Evolutionary conservation across 2,113 vertebrate species (phyloP), one percentile per base, ranked within the genome.

Genomic region (Oceanodroma tethys): DNA sequence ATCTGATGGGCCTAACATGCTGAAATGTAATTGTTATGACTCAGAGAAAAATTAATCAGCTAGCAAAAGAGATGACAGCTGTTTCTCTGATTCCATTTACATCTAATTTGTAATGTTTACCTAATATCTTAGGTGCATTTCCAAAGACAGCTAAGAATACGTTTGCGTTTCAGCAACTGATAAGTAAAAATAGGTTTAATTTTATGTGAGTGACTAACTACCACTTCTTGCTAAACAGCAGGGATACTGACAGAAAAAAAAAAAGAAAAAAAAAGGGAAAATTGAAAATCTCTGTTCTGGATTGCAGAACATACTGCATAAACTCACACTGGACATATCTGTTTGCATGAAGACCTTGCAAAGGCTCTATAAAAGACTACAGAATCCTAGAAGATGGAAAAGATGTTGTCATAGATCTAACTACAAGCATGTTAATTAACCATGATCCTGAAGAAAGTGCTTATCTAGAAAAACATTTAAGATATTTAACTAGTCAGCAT

Each of bases 91-190:
- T 92, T 80, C 81, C 86, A 92, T 96, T 96, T 97, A 73, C 91
- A 96, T 92, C 85, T 92, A n/a, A 91, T 97, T 94, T 95, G 81
- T 67, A 62, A 82, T 30, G 78, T 80, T 96, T 95, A 68, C 86
- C 73, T 81, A 75, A 59, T 78, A 73, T 25, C 67, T 90, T 67
- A 59, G 50, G 40, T 93, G 87, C 36, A 20, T 86, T 96, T 79
- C 81, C 71, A 86, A 87, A 82, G 79, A 82, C 66, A 66, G 81
- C 66, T 91, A 56, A 80, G 59, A 73, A 67, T 42, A 60, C 9
- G 10, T 79, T 26, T 25, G 66, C 10, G 9, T 90, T 93, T 90
- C 81, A 80, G 52, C 9, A 17, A 62, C 26, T 63, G 74, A 8
- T 62, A 70, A 70, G 42, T 19, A 60, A 70, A 88, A 78, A 26